Conservation (phyloP, 1,140 invertebrate species). For the Delia radicum region DNA sequence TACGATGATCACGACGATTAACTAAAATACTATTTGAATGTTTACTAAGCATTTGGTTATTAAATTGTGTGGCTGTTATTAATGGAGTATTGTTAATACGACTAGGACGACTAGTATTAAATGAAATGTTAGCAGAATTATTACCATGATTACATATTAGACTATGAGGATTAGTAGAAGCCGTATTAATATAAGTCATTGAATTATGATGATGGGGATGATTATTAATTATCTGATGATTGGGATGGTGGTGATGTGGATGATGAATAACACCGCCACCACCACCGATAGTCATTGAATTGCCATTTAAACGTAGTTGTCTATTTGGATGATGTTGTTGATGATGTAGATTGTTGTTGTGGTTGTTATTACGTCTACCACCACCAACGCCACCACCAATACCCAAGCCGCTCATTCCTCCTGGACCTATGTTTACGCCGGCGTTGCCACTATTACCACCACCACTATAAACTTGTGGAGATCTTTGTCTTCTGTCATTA, state of each 20-base stretch:
- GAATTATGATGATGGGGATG: slow-evolving; percentile 5
- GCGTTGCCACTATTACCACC: slow-evolving; percentile 38
- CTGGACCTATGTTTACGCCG: no score
- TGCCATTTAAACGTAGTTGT: neutral
- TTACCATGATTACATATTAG: neutral
- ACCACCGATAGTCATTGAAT: slow-evolving; percentile 31
- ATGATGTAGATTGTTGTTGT: slow-evolving; percentile 30
- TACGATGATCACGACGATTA: slow-evolving; percentile 30
- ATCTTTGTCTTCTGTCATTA: neutral
- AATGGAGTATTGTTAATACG: slow-evolving; percentile 27
- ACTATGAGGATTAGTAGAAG: slow-evolving; percentile 28
- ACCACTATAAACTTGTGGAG: slow-evolving; percentile 7
- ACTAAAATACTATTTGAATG: slow-evolving; percentile 27
- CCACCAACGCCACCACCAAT: slow-evolving; percentile 12
- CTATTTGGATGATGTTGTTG: slow-evolving; percentile 29
- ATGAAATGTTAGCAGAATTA: slow-evolving; percentile 10
- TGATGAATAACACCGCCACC: slow-evolving; percentile 46
- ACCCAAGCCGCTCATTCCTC: no score
- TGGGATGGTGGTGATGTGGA: slow-evolving; percentile 36
- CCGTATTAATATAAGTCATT: slow-evolving; percentile 38
- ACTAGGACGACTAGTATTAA: slow-evolving; percentile 14
- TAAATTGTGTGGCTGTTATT: slow-evolving; percentile 14
- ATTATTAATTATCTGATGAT: slow-evolving; percentile 41
- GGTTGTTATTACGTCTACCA: slow-evolving; percentile 32
- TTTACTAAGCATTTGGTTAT: slow-evolving; percentile 26